These are phyloP conservation scores for Plagodis dolabraria DNA, from an alignment of 2,888 invertebrate genomes.

Conservation along the genomic window DNA sequence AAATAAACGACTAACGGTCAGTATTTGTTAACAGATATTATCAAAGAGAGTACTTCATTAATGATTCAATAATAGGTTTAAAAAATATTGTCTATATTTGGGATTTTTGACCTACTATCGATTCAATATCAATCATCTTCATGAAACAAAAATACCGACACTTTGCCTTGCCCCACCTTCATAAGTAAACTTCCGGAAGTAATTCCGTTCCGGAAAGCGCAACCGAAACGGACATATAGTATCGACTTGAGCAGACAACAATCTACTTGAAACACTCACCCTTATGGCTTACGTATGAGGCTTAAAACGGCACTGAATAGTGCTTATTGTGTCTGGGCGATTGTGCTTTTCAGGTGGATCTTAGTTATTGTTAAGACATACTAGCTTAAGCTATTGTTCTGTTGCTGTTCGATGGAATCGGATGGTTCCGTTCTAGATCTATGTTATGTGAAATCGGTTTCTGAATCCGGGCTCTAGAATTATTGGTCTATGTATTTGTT, in stretches of 20 bases:
- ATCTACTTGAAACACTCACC: not conserved
- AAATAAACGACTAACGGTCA: too few species aligned
- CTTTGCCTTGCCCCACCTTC: conserved; percentile 14
- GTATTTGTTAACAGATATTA: too few species aligned
- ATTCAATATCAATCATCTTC: not conserved
- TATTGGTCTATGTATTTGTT: too few species aligned
- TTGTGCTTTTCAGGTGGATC: conserved; percentile 12
- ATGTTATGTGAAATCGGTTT: conserved; percentile 13
- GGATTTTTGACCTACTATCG: not conserved
- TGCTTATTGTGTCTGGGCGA: not conserved
- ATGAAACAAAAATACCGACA: conserved; percentile 20
- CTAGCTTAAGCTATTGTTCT: conserved; percentile 5
- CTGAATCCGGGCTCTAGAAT: conserved; percentile 6
- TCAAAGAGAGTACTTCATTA: not conserved
- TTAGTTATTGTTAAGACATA: conserved; percentile 22
- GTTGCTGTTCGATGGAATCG: conserved; percentile 1
- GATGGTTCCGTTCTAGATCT: conserved; percentile 13
- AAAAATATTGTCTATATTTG: not conserved
- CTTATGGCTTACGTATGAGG: conserved; percentile 8
- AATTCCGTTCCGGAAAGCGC: conserved; percentile 32
- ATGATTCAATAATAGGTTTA: not conserved
- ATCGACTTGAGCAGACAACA: conserved; percentile 16
- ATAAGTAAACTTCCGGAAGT: conserved; percentile 34
- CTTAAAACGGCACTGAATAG: not conserved
- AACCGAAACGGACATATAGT: conserved; percentile 28